Base-by-base conservation (phyloP, 2,797 vertebrate genomes). In the Platyrinchus mystaceus region DNA sequence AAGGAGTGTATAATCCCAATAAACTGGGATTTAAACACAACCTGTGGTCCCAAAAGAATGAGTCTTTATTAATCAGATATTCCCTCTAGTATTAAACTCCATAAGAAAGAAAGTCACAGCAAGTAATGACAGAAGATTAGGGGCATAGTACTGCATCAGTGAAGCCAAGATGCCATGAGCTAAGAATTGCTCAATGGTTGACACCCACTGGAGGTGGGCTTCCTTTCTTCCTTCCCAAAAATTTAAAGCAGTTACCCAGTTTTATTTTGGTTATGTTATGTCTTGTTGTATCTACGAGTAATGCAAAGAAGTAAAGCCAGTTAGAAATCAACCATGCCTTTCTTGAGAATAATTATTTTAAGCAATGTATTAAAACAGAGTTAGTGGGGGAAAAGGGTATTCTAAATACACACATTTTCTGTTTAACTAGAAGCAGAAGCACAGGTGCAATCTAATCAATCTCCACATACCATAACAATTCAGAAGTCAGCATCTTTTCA, bases 311-410 rank as follows among this genome's bases (percentile, higher is more conserved):
- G 8, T 37, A 66, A 91, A 94, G 20, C 7, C 27, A 24, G 15
- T 36, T 74, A 69, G 28, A 94, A 88, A 86, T 47, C 24, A 56
- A 59, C 10, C 3, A 37, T 5, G 59, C 28, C 50, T 88, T 91
- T 94, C 83, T 73, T 87, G 69, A 94, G 66, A 77, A 89, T 82
- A 94, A 88, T 64, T 76, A 70, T n/a, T 59, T 37, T 47, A 88
- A 55, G 14, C 12, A 83, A 52, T 21, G 7, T 58, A 46, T 44
- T 68, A 26, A 12, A 91, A 76, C 10, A 77, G 37, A 76, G 16
- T 70, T 11, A 21, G 2, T 8, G 7, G 8, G 8, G 7, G 12
- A 18, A 50, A 78, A 41, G 13, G 18, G 76, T 23, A 47, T 3
- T 47, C 15, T 56, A 90, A 62, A 69, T 20, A 56, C 10, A 59